Conservation (phyloP, 2,888 invertebrate species). For the Cryptocheilus praepositus region DNA sequence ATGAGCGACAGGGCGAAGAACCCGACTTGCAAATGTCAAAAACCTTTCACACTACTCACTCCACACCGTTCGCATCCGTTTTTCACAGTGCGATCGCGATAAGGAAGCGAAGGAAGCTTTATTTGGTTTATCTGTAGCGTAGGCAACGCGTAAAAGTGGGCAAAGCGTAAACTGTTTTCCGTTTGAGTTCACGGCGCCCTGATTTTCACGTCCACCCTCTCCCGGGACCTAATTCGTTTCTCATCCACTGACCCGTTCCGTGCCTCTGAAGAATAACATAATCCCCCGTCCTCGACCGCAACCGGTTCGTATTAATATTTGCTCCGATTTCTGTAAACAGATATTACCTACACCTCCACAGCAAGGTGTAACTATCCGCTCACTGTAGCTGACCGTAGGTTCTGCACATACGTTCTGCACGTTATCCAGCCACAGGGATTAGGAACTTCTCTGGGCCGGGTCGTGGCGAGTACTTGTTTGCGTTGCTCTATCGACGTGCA, state of each 20-base stretch:
- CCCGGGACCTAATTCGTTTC: neutral
- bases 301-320: slow-evolving; percentile 72
- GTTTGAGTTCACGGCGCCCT: neutral
- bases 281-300: slow-evolving; percentile 67
- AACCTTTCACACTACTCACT: neutral
- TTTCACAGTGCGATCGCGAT: too few relatives aligned
- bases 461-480: slow-evolving; percentile 56
- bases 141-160: too few relatives aligned
- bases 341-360: slow-evolving; percentile 63
- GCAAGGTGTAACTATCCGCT: slow-evolving; percentile 60
- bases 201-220: too few relatives aligned
- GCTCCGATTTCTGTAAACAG: slow-evolving; percentile 73
- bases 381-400: slow-evolving; percentile 52
- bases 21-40: neutral
- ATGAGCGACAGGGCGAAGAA: neutral
- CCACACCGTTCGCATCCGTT: neutral
- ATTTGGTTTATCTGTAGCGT: too few relatives aligned
- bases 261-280: slow-evolving; percentile 66
- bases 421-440: slow-evolving; percentile 73
- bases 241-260: slow-evolving; percentile 39
- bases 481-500: slow-evolving; percentile 50
- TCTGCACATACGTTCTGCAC: slow-evolving; percentile 59
- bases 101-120: too few relatives aligned
- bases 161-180: too few relatives aligned
- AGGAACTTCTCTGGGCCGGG: slow-evolving; percentile 67